Conservation (phyloP, 2,888 invertebrate genomes). For the Belgica antarctica region DNA sequence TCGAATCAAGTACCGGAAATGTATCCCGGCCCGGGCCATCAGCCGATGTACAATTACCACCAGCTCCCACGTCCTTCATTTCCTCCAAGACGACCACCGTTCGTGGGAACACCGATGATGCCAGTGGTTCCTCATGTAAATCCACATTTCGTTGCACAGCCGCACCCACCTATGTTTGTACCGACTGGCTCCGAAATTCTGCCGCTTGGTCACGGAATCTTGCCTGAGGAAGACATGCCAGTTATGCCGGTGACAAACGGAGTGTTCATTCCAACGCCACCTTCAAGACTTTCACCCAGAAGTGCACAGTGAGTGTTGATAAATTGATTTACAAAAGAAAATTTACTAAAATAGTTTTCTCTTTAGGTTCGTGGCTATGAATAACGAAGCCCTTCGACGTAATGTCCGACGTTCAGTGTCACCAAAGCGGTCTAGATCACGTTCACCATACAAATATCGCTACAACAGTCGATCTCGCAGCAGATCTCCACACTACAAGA, state of each 20-base stretch:
- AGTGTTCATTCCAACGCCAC: not conserved
- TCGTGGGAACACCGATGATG: not conserved
- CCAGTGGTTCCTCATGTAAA: constrained; percentile 22
- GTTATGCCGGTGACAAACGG: not conserved
- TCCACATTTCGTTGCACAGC: constrained; percentile 29
- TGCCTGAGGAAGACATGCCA: not conserved
- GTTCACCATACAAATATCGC: not conserved
- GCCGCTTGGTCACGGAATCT: not conserved
- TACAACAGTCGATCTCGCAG: not conserved
- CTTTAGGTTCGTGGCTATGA: constrained; percentile 28
- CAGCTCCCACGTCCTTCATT: constrained; percentile 43
- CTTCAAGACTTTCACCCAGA: constrained; percentile 24
- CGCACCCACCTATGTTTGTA: not conserved
- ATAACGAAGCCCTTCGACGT: constrained; percentile 17
- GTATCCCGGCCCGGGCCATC: too few species aligned
- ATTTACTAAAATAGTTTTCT: not conserved
- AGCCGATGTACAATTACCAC: constrained; percentile 20
- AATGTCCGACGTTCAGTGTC: constrained; percentile 29
- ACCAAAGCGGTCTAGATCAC: not conserved
- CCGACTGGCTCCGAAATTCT: not conserved
- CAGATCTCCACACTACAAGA: constrained; percentile 25
- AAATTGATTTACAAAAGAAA: not conserved
- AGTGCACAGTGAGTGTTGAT: constrained; percentile 25
- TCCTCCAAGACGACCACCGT: not conserved
- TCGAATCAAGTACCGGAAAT: not conserved